Base-by-base conservation (phyloP, 2,113 vertebrate species). In the Alaudala cheleensis region DNA sequence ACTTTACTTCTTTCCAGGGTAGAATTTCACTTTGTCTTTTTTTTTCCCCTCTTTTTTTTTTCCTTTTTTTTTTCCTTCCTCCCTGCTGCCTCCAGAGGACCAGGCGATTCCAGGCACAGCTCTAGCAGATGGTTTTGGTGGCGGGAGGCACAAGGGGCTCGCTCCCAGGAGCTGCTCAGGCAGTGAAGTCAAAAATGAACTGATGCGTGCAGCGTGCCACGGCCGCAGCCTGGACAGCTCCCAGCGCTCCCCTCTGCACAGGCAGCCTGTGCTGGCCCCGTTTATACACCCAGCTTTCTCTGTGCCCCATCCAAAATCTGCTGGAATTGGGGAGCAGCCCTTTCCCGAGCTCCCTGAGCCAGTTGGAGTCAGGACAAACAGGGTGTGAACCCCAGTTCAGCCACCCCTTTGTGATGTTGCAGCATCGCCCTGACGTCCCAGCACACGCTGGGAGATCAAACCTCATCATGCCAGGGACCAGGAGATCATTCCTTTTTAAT, bases 11-110 rank as follows among this genome's bases (percentile, higher is more conserved):
- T 81, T 94, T 89, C 96, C 64, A 62, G 19, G 50, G 94, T 97
- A 97, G 94, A 89, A 94, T 96, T 96, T 95, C 79, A 25, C 64
- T 60, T 69, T 26, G 39, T n/a, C 9, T 62, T 23, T 28, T 16
- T 31, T 14, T 3, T 33, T 37, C 10, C 37, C 37, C 37, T 61
- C 37, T 22, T 40, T 7, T 33, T n/a, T n/a, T 50, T 31, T 14
- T 3, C 0, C 1, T 40, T 8, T 33, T n/a, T n/a, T 50, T 31
- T 14, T 3, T 0, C 1, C 1, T 5, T 4, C 16, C 84, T 93
- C 94, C 97, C 95, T 93, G 96, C 97, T 65, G 89, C 97, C 97
- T 97, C 95, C 85, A 94, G 96, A 98, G 96, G 97, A 91, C 64
- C 62, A 65, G 80, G 95, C 21, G 69, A 86, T 94, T 73, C 56